phyloP scores from a whole-genome alignment of 2,797 vertebrate species.

The Oreochromis mossambicus region DNA sequence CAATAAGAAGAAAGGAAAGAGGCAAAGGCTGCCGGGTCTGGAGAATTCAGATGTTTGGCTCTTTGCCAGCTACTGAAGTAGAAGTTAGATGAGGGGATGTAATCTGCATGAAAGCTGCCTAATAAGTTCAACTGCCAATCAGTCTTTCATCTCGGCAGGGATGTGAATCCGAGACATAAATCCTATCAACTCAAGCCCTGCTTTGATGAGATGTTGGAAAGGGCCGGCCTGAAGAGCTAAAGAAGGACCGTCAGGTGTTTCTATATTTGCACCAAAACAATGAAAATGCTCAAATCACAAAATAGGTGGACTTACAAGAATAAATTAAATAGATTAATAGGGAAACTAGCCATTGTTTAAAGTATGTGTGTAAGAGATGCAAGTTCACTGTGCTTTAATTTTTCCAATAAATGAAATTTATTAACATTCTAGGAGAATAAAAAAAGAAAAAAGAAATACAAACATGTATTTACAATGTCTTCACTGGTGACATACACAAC shows the following conservation, averaged over 20 bases:
- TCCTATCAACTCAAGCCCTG: constrained; percentile 62
- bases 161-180: constrained; percentile 47
- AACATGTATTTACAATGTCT: constrained; percentile 65
- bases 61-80: not conserved
- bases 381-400: not conserved
- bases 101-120: constrained; percentile 46
- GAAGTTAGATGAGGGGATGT: constrained; percentile 9
- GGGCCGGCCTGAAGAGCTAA: constrained; percentile 10
- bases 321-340: not conserved
- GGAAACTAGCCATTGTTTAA: not conserved
- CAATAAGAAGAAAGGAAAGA: not conserved
- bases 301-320: not conserved
- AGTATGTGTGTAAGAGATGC: not conserved
- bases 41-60: not conserved
- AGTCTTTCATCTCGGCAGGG: constrained; percentile 20
- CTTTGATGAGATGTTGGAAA: constrained; percentile 62
- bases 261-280: not conserved
- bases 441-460: constrained; percentile 56
- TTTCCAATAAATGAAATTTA: constrained; percentile 39
- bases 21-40: not conserved
- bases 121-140: constrained; percentile 57
- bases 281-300: not conserved
- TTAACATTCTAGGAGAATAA: constrained; percentile 44
- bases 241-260: not conserved
- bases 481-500: constrained; percentile 5